Base-by-base conservation (phyloP, 2,797 vertebrate species). In the Pseudochirops cupreus region DNA sequence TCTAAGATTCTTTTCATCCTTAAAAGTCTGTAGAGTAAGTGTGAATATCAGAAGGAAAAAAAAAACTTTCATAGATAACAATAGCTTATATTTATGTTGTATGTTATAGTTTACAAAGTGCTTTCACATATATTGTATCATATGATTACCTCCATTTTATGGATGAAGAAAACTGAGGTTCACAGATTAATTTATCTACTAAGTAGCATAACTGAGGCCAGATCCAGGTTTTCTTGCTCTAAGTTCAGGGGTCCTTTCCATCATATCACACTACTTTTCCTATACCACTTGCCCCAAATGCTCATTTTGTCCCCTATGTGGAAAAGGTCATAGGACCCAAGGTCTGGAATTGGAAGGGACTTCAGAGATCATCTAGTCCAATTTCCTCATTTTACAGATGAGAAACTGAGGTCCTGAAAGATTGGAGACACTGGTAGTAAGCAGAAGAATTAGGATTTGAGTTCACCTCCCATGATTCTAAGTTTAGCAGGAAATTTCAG, bases 401-500 rank as follows among this genome's bases (percentile, higher is more conserved):
- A 82, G 67, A 46, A 39, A 82, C 0, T 46, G 39, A 82, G 6
- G 33, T 29, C 67, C 33, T 39, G 7, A 82, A 39, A 82, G 67
- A 24, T 24, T 74, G 2, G 67, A 74, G n/a, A 46, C n/a, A 46
- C 39, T 46, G n/a, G n/a, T 82, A 82, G 21, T 24, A 82, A 82
- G n/a, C n/a, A 82, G 67, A 26, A 46, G 39, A 46, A 10, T 5
- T 46, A 26, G 74, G 24, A 46, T 87, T 26, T 50, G 74, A 39
- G 74, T 50, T 50, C 74, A 50, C 39, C 7, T 50, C 74, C 74
- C 39, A 12, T 46, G 39, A 87, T 26, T 87, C 39, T 50, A 87
- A 87, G 74, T 87, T 54, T 31, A n/a, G 11, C 62, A 95, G 56
- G 26, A 55, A 94, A 95, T 74, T 50, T 26, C 90, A 95, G 92